These are phyloP conservation scores for Zaprionus ghesquierei DNA, from an alignment of 1,140 invertebrate species.

Conservation along the genomic window DNA sequence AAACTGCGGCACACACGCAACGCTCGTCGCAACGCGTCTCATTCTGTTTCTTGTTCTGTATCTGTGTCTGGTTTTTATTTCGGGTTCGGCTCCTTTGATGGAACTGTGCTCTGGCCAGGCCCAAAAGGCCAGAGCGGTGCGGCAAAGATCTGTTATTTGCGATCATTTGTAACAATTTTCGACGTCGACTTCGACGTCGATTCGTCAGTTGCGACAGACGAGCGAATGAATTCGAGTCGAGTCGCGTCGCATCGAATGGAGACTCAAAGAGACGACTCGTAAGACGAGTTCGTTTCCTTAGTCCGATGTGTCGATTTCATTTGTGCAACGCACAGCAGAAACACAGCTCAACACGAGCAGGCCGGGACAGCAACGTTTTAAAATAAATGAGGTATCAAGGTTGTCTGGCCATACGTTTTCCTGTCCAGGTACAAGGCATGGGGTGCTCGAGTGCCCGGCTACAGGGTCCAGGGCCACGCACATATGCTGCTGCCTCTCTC, in stretches of 20 bases:
- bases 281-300: constrained; percentile 32
- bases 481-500: constrained; percentile 26
- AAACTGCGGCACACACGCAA: constrained; percentile 34
- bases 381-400: constrained; percentile 82
- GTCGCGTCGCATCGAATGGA: neutral
- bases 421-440: constrained; percentile 47
- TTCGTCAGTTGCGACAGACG: constrained; percentile 38
- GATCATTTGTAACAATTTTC: constrained; percentile 83
- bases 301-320: constrained; percentile 77
- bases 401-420: constrained; percentile 80
- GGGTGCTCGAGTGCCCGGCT: neutral
- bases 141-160: constrained; percentile 82
- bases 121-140: constrained; percentile 37
- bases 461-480: constrained; percentile 32
- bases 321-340: constrained; percentile 45
- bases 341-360: neutral
- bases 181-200: constrained; percentile 56
- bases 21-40: constrained; percentile 35
- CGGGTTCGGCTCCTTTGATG: constrained; percentile 76
- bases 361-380: constrained; percentile 59
- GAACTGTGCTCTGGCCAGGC: constrained; percentile 29
- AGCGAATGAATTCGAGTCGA: constrained; percentile 43
- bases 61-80: constrained; percentile 7
- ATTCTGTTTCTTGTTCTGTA: constrained; percentile 1
- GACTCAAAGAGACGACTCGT: neutral